A percentile compares a stretch with the other conserved stretches of the same genome.
Evolutionary conservation across 2,888 invertebrate species (phyloP).

Genomic region (Gibbula magus): DNA sequence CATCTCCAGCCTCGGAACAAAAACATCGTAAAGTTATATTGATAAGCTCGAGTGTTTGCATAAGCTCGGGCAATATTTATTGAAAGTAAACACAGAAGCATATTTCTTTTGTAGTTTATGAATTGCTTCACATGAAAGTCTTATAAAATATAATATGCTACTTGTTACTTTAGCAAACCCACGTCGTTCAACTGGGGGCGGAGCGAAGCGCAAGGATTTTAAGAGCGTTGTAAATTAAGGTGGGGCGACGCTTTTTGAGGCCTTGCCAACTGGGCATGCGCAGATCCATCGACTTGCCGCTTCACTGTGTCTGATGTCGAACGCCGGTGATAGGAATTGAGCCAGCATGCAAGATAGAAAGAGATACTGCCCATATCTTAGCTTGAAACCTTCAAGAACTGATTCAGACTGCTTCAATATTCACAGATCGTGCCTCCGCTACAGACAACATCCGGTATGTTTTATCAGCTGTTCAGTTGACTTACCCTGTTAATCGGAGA

Average conservation of each 20-base stretch:
- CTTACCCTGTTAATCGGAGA: conserved; percentile 72
- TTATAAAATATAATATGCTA: not conserved
- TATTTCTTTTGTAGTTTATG: conserved; percentile 8
- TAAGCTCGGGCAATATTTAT: no score
- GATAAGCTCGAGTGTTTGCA: no score
- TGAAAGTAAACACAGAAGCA: not conserved
- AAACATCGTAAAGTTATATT: no score
- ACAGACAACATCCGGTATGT: not conserved
- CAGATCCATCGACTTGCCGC: not conserved
- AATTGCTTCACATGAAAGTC: not conserved
- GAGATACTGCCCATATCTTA: not conserved
- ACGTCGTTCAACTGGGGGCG: not conserved
- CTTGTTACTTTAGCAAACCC: not conserved
- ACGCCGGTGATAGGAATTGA: not conserved
- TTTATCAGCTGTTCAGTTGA: conserved; percentile 41
- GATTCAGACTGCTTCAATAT: not conserved
- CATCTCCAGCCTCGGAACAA: no score
- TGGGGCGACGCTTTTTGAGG: conserved; percentile 18
- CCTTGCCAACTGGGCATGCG: conserved; percentile 14
- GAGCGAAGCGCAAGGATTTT: conserved; percentile 19
- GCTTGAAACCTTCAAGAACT: not conserved
- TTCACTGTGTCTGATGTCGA: not conserved
- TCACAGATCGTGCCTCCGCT: conserved; percentile 5
- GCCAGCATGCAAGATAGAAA: conserved; percentile 11
- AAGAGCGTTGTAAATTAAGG: conserved; percentile 18